Base-by-base conservation (phyloP, 2,797 vertebrate genomes). In the Pseudopleuronectes americanus region DNA sequence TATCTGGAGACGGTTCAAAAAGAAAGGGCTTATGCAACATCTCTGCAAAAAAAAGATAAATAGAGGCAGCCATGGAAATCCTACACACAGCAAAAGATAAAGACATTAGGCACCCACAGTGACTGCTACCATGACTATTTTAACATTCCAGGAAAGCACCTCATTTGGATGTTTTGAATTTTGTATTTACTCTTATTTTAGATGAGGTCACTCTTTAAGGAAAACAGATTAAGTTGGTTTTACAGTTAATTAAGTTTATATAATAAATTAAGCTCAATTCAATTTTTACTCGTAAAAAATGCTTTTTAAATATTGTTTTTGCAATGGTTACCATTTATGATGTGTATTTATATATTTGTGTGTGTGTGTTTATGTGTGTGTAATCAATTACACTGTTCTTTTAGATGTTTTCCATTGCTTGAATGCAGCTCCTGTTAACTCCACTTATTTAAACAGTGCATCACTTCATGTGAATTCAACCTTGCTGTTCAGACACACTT, bases 1-100 rank as follows among this genome's bases (percentile, higher is more conserved):
- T 57, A 74, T 55, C 67, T 71, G 81, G 74, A 81, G 56, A 51
- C 4, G 3, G 12, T 57, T 76, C 76, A 82, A 51, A 45, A 17
- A 38, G 9, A 52, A 6, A 17, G 43, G 43, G 5, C 7, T 19
- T 45, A 45, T 45, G 43, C 17, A 19, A 45, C 17, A 17, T 17
- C 41, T 43, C 14, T 17, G 16, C 4, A 17, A 43, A 45, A 13
- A 38, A 38, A 13, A 38, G 0, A 6, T 6, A 26, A 26, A 26
- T 6, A 21, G 4, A 45, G 47, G 48, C 41, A 43, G 23, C 19
- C 9, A 43, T 1, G n/a, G 22, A 24, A 21, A 47, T 24, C 5
- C 16, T 19, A 8, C 6, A 17, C 49, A 43, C 13, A 55, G 38
- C 0, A 2, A 36, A 61, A 62, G 8, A 74, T n/a, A 4, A 49